A percentile compares a stretch with the other conserved stretches of the same genome.
These are phyloP conservation scores for Himalopsyche tibetana DNA, from an alignment of 2,888 invertebrate genomes.

Conservation along the genomic window DNA sequence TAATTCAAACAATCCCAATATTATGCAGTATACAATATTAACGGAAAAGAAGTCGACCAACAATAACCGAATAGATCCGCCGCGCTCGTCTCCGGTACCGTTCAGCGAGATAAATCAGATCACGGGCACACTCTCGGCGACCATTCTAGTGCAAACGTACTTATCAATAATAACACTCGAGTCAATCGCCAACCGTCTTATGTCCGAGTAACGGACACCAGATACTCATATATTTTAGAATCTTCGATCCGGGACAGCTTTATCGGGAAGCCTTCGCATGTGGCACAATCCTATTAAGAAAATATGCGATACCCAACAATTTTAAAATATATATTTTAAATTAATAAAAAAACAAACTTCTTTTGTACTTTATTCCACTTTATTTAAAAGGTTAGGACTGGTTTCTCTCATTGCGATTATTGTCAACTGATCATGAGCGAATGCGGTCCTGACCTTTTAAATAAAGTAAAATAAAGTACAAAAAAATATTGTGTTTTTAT, in stretches of 20 bases:
- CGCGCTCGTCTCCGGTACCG: conserved; percentile 20
- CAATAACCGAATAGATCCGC: background rate
- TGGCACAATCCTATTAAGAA: no score
- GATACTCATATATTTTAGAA: background rate
- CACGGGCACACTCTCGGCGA: conserved; percentile 16
- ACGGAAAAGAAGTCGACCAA: background rate
- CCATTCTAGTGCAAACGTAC: conserved; percentile 9
- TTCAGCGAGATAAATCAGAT: conserved; percentile 18
- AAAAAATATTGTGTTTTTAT: no score
- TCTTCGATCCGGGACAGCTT: background rate
- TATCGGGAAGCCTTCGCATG: no score
- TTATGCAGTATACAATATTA: background rate
- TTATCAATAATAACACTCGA: background rate
- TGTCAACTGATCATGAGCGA: no score
- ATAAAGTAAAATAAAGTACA: no score
- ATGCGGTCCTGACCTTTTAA: no score
- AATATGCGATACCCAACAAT: no score
- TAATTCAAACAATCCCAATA: background rate
- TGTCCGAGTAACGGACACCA: conserved; percentile 2
- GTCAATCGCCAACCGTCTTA: background rate
- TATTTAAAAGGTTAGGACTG: no score
- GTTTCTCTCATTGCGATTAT: no score
- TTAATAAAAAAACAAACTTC: no score
- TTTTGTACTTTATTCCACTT: no score
- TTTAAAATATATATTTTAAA: no score